phyloP scores from a whole-genome alignment of 2,113 vertebrate genomes.

The Mionectes macconnelli region DNA sequence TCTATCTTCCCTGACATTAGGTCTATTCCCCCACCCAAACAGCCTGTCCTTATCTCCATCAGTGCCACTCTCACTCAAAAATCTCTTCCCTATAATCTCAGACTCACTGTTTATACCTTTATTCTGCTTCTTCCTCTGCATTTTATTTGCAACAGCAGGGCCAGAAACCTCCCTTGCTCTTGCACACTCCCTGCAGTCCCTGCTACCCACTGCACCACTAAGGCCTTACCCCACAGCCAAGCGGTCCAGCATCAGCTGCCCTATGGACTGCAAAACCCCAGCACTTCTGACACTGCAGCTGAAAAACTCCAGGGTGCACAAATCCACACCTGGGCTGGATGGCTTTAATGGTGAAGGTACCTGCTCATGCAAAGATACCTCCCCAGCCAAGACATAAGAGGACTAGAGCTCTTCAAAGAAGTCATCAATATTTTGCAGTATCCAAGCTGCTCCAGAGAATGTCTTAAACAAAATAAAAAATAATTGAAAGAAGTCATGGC shows the following conservation, averaged over 20 bases:
- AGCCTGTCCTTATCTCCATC: neutral
- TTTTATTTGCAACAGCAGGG: neutral
- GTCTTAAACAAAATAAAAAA: neutral
- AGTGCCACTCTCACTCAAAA: neutral
- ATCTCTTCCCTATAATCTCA: neutral
- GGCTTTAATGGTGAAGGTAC: neutral
- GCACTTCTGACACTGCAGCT: neutral
- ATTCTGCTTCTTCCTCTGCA: neutral
- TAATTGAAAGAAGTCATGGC: neutral
- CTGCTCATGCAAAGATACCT: neutral
- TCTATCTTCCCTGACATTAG: neutral
- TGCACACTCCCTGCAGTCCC: rapidly evolving
- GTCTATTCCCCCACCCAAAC: neutral
- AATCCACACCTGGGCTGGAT: neutral
- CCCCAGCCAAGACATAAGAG: neutral
- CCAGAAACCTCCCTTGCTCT: neutral
- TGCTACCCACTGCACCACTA: neutral
- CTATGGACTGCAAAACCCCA: neutral
- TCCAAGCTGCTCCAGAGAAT: neutral
- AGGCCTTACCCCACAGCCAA: neutral
- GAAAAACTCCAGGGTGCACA: neutral
- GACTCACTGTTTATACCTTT: neutral
- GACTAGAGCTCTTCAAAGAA: neutral
- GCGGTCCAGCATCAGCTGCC: neutral
- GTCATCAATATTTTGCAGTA: neutral